Evolutionary conservation across 2,888 invertebrate species (phyloP).

Genomic region (Patella caerulea): DNA sequence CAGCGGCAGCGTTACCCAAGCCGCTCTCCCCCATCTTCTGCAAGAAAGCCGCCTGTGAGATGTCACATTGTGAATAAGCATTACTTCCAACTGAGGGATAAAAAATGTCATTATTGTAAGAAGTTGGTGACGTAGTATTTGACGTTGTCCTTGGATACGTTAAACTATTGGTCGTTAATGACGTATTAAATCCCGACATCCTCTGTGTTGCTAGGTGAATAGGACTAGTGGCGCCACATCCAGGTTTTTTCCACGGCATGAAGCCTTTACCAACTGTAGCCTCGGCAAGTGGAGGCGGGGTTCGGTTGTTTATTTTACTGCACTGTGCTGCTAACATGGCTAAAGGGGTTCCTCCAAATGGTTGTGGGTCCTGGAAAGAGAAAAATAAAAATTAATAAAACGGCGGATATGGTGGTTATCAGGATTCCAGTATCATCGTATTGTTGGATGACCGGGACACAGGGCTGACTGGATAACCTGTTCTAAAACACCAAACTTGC

Average conservation of each 20-base stretch:
- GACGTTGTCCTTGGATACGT: conserved; percentile 44
- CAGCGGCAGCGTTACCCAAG: conserved; percentile 35
- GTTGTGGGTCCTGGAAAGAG: conserved; percentile 60
- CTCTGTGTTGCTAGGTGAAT: conserved; percentile 53
- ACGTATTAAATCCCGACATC: conserved; percentile 46
- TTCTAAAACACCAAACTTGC: too few species aligned
- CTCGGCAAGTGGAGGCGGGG: conserved; percentile 94
- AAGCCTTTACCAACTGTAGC: conserved; percentile 90
- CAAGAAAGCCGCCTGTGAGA: conserved; percentile 56
- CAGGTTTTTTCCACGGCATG: conserved; percentile 60
- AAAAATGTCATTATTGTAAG: conserved; percentile 79
- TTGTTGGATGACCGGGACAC: too few species aligned
- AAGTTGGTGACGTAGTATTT: conserved; percentile 26
- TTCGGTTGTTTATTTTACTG: conserved; percentile 95
- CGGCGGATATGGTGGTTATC: too few species aligned
- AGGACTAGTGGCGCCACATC: conserved; percentile 47
- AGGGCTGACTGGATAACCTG: too few species aligned
- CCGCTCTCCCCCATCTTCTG: conserved; percentile 58
- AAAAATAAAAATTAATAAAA: conserved; percentile 17
- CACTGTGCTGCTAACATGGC: conserved; percentile 99
- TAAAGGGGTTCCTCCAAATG: conserved; percentile 80
- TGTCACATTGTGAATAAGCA: conserved; percentile 71
- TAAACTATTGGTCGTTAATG: conserved; percentile 47
- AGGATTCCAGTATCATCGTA: too few species aligned
- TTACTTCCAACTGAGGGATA: conserved; percentile 75